phyloP scores from a whole-genome alignment of 92 coral and sea anemone genomes.

The Phenganax subtilis region DNA sequence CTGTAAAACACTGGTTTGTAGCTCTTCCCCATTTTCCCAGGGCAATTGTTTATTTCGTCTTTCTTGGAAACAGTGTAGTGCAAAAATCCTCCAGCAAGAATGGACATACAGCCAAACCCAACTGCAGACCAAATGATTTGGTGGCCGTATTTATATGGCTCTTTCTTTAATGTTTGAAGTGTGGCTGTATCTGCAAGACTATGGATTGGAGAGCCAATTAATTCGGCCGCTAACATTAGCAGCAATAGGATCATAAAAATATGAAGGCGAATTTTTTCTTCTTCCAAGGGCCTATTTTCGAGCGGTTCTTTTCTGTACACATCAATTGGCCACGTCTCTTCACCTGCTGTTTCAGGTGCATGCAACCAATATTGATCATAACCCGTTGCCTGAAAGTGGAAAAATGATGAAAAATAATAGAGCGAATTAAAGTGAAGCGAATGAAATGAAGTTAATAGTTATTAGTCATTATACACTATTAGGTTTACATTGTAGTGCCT shows the following conservation, averaged over 20 bases:
- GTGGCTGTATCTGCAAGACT: slow-evolving; percentile 86
- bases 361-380: slow-evolving; percentile 12
- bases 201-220: slow-evolving; percentile 78
- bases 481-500: neutral
- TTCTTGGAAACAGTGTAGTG: slow-evolving; percentile 62
- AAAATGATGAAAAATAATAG: neutral
- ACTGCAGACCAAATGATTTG: slow-evolving; percentile 82
- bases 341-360: slow-evolving; percentile 28
- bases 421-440: too few species aligned
- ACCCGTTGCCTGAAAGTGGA: neutral
- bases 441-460: neutral
- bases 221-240: slow-evolving; percentile 68
- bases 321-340: slow-evolving; percentile 80
- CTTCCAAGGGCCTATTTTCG: slow-evolving; percentile 47
- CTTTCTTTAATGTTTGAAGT: slow-evolving; percentile 72
- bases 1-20: slow-evolving; percentile 91
- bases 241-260: slow-evolving; percentile 62
- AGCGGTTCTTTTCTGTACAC: slow-evolving; percentile 65
- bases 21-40: slow-evolving; percentile 71
- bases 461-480: neutral
- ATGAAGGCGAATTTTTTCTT: slow-evolving; percentile 48
- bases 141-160: slow-evolving; percentile 75
- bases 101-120: slow-evolving; percentile 82
- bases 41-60: slow-evolving; percentile 67
- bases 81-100: slow-evolving; percentile 78